phyloP scores from a whole-genome alignment of 1,140 invertebrate genomes.

The Achroia grisella region DNA sequence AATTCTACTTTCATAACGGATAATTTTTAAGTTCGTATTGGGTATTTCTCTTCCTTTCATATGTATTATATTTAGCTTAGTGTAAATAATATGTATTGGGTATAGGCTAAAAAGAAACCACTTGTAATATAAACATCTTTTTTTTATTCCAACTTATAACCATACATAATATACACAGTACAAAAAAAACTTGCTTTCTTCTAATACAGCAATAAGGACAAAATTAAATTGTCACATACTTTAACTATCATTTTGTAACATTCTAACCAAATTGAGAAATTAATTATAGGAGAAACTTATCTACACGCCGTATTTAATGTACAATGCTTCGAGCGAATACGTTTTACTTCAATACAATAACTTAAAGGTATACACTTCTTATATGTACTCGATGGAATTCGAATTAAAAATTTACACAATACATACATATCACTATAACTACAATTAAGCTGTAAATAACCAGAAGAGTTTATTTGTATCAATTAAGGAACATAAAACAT shows the following conservation, averaged over 20 bases:
- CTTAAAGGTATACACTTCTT: constrained; percentile 71
- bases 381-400: constrained; percentile 72
- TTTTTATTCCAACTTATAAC: constrained; percentile 74
- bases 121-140: constrained; percentile 74
- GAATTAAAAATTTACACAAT: constrained; percentile 72
- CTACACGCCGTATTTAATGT: constrained; percentile 69
- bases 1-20: no score
- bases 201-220: constrained; percentile 70
- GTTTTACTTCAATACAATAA: constrained; percentile 68
- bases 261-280: constrained; percentile 69
- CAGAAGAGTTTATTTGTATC: constrained; percentile 68
- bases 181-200: constrained; percentile 72
- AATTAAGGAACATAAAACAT: constrained; percentile 72
- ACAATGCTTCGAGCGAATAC: constrained; percentile 72
- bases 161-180: constrained; percentile 76
- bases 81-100: not conserved
- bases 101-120: constrained; percentile 35
- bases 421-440: constrained; percentile 70
- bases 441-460: constrained; percentile 67
- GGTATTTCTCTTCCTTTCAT: no score
- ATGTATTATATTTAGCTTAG: no score
- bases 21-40: no score
- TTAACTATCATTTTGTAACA: constrained; percentile 62
- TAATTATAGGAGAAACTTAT: constrained; percentile 71
- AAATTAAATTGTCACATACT: constrained; percentile 68